Evolutionary conservation across 2,888 invertebrate genomes (phyloP), one percentile per base, ranked within the genome.

Genomic region (Pharmacophagus antenor): DNA sequence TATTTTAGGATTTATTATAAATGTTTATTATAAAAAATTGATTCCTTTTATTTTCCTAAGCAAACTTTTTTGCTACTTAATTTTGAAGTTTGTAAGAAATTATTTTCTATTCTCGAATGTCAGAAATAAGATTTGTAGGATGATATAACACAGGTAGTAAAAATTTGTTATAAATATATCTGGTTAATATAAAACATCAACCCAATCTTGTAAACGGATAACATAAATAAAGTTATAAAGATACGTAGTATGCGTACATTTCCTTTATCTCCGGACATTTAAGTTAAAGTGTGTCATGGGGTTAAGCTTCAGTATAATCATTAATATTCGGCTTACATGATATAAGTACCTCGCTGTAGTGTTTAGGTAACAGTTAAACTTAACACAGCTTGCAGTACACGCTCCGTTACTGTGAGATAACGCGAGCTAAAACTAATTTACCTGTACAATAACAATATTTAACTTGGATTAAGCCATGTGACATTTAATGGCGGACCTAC

Each of bases 361-460:
- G 69, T 73, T 71, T 73, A 69, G 70, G 69, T 71, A 70, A 69
- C 71, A 71, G 69, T 73, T 71, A 70, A 70, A 69, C 58, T 65
- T 61, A 64, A 61, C 65, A 64, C 56, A 17, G 62, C 58, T 56
- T 61, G 49, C 55, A 62, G 54, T 53, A 37, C 44, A 56, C 56
- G 57, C 51, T 47, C 58, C 58, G 49, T 44, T 49, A 62, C 63
- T 46, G 58, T 50, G 61, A 62, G 67, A 68, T 69, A 69, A 67
- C 61, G 61, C 58, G 57, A 65, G 66, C 66, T 67, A 70, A 62
- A 62, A 53, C 62, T 70, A 67, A 67, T 70, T 70, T 70, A 70
- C 67, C 64, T 37, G 52, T 60, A 57, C 63, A 67, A 63, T 68
- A 67, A 67, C 62, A 56, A 58, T 65, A 65, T 67, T 67, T 60